Evolutionary conservation across 2,888 invertebrate species (phyloP).

Genomic region (Julus scanicus): DNA sequence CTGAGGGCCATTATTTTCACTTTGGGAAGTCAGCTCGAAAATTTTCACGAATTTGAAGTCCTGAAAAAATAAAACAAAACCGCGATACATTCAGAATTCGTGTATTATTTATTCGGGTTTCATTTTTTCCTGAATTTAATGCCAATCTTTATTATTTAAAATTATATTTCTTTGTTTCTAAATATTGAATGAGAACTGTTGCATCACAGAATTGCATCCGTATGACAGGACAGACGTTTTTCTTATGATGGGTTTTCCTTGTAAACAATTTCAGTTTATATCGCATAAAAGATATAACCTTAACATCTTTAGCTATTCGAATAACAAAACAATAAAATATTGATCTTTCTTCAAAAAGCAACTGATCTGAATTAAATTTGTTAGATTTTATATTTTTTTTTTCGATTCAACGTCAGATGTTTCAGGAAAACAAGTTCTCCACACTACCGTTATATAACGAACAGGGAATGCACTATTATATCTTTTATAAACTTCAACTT

Average conservation of each 20-base stretch:
- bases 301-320: background rate
- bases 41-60: slow-evolving; percentile 65
- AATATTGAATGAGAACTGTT: background rate
- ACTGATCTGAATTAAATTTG: background rate
- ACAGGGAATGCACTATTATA: no score
- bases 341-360: background rate
- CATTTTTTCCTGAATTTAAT: background rate
- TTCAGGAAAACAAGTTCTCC: background rate
- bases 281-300: background rate
- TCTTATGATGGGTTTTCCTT: background rate
- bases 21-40: slow-evolving; percentile 64
- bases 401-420: background rate
- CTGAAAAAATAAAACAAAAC: slow-evolving; percentile 58
- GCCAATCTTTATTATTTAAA: background rate
- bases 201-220: background rate
- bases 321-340: slow-evolving; percentile 1
- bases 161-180: background rate
- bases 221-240: background rate
- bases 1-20: slow-evolving; percentile 59
- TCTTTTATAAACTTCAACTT: background rate
- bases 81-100: background rate
- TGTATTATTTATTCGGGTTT: background rate
- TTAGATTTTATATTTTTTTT: background rate
- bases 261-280: background rate
- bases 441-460: background rate